These are phyloP conservation scores for Danionella dracula DNA, from an alignment of 2,797 vertebrate species.

Conservation along the genomic window DNA sequence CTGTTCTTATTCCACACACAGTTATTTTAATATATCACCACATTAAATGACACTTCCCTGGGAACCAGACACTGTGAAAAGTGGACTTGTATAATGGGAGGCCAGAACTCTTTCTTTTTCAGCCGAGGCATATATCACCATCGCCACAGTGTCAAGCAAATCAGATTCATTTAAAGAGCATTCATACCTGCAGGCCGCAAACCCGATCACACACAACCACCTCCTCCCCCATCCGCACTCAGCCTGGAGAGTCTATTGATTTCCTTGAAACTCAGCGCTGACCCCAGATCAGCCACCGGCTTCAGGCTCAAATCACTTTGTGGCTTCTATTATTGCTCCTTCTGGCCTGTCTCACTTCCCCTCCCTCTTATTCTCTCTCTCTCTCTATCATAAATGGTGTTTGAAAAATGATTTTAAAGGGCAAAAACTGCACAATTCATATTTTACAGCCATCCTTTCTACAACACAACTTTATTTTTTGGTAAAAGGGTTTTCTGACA, in stretches of 20 bases:
- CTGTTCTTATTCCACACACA: conserved; percentile 38
- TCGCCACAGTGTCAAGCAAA: conserved; percentile 36
- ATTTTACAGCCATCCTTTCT: too few species aligned
- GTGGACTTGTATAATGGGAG: conserved; percentile 12
- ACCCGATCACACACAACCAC: conserved; percentile 26
- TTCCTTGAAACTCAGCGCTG: conserved; percentile 40
- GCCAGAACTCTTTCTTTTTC: conserved; percentile 6
- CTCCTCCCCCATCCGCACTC: conserved; percentile 35
- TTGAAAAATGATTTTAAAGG: too few species aligned
- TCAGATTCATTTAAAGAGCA: conserved; percentile 53
- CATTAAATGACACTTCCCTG: conserved; percentile 47
- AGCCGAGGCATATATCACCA: conserved; percentile 35
- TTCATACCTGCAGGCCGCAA: conserved; percentile 37
- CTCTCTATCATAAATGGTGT: neutral
- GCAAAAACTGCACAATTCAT: too few species aligned
- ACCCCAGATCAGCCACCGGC: conserved; percentile 34
- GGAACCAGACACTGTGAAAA: conserved; percentile 29
- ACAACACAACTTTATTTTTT: too few species aligned
- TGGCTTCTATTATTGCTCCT: conserved; percentile 26
- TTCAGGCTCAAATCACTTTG: conserved; percentile 33
- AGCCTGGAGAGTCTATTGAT: conserved; percentile 43
- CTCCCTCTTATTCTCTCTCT: neutral
- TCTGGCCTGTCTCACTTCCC: conserved; percentile 8
- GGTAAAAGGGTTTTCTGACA: too few species aligned
- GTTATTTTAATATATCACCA: conserved; percentile 37